Evolutionary conservation across 1,140 invertebrate genomes (phyloP), one percentile per base, ranked within the genome.

Genomic region (Lepidurus packardi): DNA sequence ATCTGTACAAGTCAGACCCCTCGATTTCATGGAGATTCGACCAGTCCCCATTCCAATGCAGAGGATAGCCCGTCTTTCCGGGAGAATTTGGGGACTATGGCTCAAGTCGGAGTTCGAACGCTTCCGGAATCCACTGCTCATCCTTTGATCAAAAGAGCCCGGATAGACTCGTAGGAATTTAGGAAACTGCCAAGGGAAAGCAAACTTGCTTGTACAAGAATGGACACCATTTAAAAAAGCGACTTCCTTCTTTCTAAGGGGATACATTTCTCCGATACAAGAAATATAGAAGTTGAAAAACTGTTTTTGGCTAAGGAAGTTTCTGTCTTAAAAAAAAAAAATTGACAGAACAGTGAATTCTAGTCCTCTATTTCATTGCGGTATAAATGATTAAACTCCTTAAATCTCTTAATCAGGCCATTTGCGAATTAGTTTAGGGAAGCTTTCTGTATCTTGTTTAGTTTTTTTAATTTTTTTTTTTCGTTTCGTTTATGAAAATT

Each of bases 91-190:
- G 53, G 53, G 53, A 65, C 53, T 5, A 21, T 65, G 53, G 53
- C 53, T 65, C 53, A 65, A 65, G 53, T 65, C 16, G 53, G 53
- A 21, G 21, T 21, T 13, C 53, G 53, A 65, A n/a, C 53, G 21
- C 53, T 65, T 65, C 53, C 53, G 53, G 53, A 65, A 13, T 65
- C 53, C 53, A 16, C 53, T 65, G 53, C 53, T 65, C 53, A 65
- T 65, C 53, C 53, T 65, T 65, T 65, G 53, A 21, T 65, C 9
- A 65, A 65, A 65, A 65, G 53, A 65, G 53, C 53, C 53, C 53
- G 53, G 13, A 4, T 65, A 7, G 53, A 65, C 21, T 65, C 53
- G 16, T 65, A 65, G 53, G 13, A 21, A n/a, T 7, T n/a, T 21
- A 16, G 8, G 6, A 65, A 65, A 16, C 45, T n/a, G 53, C 16